A percentile compares a stretch with the other conserved stretches of the same genome.
Evolutionary conservation across 2,113 vertebrate species (phyloP).

Genomic region (Monarcha castaneiventris): DNA sequence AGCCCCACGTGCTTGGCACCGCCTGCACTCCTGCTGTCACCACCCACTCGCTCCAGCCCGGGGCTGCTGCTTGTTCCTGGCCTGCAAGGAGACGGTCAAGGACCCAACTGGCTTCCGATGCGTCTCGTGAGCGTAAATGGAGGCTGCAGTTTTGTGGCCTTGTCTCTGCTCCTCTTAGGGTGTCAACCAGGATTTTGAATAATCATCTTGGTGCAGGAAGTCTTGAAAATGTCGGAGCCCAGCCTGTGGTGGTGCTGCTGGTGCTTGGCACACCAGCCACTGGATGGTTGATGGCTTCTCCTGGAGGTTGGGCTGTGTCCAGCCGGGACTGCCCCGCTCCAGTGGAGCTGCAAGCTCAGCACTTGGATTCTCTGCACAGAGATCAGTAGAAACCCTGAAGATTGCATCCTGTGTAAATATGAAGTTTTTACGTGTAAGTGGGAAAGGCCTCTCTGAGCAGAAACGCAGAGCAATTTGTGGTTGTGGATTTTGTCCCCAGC

Average conservation of each 20-base stretch:
- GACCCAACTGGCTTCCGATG: fast-evolving
- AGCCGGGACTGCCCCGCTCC: neutral
- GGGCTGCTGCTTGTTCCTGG: neutral
- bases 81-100: neutral
- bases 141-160: neutral
- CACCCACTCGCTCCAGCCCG: neutral
- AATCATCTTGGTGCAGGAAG: neutral
- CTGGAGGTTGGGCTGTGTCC: neutral
- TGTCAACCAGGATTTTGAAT: neutral
- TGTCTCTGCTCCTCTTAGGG: neutral
- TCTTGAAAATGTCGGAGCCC: neutral
- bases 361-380: fast-evolving
- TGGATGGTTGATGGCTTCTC: neutral
- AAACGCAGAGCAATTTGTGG: neutral
- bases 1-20: neutral
- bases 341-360: too few relatives aligned
- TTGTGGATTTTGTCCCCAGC: neutral
- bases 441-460: neutral
- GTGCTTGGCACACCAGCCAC: neutral
- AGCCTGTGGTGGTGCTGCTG: neutral
- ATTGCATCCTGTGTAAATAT: fast-evolving
- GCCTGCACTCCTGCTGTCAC: neutral
- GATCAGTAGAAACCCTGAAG: neutral
- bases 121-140: neutral
- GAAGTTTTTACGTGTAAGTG: neutral